phyloP scores from a whole-genome alignment of 1,140 invertebrate genomes.

The Dreissena polymorpha region DNA sequence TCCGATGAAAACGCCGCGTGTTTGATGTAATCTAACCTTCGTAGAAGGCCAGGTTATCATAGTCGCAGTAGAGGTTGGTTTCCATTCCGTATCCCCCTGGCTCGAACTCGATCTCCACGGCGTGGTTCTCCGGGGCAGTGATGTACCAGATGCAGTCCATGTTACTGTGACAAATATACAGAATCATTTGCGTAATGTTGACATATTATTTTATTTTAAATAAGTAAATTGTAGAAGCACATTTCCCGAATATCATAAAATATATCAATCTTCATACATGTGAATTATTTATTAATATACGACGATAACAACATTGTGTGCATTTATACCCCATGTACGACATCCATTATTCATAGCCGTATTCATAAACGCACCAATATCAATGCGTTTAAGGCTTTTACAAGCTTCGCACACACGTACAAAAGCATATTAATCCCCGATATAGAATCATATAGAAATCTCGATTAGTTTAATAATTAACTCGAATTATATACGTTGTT shows the following conservation, averaged over 20 bases:
- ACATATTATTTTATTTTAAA: not conserved
- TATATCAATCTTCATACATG: not conserved
- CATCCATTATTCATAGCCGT: no score
- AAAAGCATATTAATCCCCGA: not conserved
- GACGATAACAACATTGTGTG: not conserved
- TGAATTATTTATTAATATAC: not conserved
- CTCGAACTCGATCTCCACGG: not conserved
- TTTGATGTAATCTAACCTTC: not conserved
- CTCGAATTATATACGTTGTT: not conserved
- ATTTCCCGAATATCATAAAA: not conserved
- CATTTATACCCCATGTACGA: no score
- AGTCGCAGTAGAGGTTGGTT: not conserved
- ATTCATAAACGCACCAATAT: no score
- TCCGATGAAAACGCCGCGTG: no score
- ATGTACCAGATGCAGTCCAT: not conserved
- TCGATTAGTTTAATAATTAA: not conserved
- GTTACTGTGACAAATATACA: not conserved
- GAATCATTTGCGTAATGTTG: not conserved
- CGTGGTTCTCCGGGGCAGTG: not conserved
- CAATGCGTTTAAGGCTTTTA: no score
- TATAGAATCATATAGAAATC: not conserved
- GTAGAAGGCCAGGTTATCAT: not conserved
- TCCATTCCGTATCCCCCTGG: not conserved
- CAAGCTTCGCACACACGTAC: not conserved
- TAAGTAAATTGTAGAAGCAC: not conserved